These are phyloP conservation scores for Schizopygopsis pylzovi DNA, from an alignment of 2,797 vertebrate genomes.

Conservation along the genomic window DNA sequence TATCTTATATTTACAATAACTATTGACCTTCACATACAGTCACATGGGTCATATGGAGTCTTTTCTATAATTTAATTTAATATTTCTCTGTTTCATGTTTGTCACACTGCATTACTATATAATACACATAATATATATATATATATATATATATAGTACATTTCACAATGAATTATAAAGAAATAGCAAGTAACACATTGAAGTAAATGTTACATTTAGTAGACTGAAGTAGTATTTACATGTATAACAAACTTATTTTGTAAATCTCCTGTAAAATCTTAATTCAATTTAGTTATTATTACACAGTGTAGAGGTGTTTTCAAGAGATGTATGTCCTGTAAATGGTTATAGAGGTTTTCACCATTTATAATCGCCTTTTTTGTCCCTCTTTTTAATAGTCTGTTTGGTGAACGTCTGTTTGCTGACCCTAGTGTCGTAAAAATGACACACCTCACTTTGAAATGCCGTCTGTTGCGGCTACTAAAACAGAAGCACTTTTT, in stretches of 20 bases:
- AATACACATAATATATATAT: too few relatives aligned
- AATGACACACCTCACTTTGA: background rate
- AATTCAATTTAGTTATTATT: background rate
- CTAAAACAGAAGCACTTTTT: slow-evolving; percentile 11
- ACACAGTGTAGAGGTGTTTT: background rate
- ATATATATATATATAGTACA: background rate
- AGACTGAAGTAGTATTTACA: background rate
- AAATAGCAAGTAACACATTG: background rate
- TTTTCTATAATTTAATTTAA: too few relatives aligned
- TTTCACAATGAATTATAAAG: background rate
- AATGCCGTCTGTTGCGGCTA: background rate
- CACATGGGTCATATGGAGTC: too few relatives aligned
- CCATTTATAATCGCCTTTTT: background rate
- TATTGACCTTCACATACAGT: too few relatives aligned
- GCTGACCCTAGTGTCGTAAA: background rate
- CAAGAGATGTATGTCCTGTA: background rate
- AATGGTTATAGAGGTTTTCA: background rate
- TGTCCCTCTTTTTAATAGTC: background rate
- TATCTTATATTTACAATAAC: too few relatives aligned
- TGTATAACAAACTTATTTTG: too few relatives aligned
- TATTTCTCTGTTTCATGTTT: background rate
- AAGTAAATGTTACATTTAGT: background rate
- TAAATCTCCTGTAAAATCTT: too few relatives aligned
- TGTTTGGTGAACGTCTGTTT: background rate
- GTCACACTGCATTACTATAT: background rate